A percentile compares a stretch with the other conserved stretches of the same genome.
phyloP scores from a whole-genome alignment of 2,888 invertebrate species.

The Agrenia bidenticulata region DNA sequence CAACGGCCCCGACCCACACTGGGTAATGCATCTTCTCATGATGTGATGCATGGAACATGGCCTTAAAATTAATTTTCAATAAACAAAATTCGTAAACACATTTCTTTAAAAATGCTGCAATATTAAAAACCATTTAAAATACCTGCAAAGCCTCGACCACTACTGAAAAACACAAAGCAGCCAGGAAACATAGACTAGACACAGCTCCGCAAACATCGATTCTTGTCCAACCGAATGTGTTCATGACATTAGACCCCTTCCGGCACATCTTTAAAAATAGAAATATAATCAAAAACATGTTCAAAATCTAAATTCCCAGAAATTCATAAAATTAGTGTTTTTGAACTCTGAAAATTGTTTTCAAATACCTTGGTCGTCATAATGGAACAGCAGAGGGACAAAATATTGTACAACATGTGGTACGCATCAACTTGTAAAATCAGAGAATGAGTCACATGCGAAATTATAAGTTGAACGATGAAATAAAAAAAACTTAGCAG shows the following conservation, averaged over 20 bases:
- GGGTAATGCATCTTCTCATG: conserved; percentile 74
- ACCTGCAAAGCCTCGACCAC: conserved; percentile 75
- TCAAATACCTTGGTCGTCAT: conserved; percentile 71
- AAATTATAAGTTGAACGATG: conserved; percentile 77
- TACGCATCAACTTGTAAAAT: conserved; percentile 90
- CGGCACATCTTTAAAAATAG: conserved; percentile 58
- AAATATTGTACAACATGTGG: conserved; percentile 90
- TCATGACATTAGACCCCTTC: conserved; percentile 68
- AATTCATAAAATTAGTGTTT: background rate
- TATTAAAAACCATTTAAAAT: background rate
- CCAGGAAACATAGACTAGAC: conserved; percentile 63
- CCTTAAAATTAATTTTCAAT: conserved; percentile 37
- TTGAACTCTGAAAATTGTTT: conserved; percentile 1
- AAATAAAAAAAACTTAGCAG: conserved; percentile 74
- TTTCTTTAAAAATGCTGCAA: conserved; percentile 13
- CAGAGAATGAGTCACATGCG: conserved; percentile 86
- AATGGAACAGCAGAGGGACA: conserved; percentile 78
- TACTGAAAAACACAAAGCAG: conserved; percentile 78
- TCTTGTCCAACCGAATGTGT: conserved; percentile 90
- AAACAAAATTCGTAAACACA: conserved; percentile 14
- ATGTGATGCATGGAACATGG: conserved; percentile 52
- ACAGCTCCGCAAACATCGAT: conserved; percentile 84
- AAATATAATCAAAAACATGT: too few relatives aligned
- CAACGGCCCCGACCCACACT: conserved; percentile 71
- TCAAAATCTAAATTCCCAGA: too few relatives aligned